These are phyloP conservation scores for Apomyelois bistriatella DNA, from an alignment of 2,888 invertebrate species.

Conservation along the genomic window DNA sequence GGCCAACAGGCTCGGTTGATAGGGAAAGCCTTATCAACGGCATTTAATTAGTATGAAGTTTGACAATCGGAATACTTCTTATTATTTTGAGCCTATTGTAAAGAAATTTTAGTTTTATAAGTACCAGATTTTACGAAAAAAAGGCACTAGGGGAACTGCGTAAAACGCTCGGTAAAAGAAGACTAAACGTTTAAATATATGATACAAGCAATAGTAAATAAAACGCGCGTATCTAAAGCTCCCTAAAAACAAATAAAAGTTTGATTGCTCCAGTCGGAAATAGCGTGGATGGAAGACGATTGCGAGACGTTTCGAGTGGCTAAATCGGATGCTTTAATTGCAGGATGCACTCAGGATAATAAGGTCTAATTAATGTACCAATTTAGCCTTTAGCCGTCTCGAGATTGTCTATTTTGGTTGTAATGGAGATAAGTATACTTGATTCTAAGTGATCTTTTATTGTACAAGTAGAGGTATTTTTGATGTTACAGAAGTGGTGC, in stretches of 20 bases:
- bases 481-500: background rate
- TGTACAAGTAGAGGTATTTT: background rate
- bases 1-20: background rate
- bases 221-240: background rate
- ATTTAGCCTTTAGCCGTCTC: conserved; percentile 4
- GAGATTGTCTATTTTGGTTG: background rate
- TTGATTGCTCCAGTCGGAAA: conserved; percentile 21
- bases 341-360: conserved; percentile 23
- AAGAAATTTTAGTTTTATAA: too few relatives aligned
- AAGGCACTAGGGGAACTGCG: too few relatives aligned
- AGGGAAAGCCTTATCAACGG: conserved; percentile 13
- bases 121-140: too few relatives aligned
- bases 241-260: background rate
- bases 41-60: conserved; percentile 11
- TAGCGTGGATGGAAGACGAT: conserved; percentile 32
- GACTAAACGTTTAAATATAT: too few relatives aligned
- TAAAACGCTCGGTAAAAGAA: too few relatives aligned
- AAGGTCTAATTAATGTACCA: conserved; percentile 22
- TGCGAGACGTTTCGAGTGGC: conserved; percentile 22
- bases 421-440: background rate
- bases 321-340: conserved; percentile 31
- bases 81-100: background rate
- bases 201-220: too few relatives aligned
- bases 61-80: conserved; percentile 7
- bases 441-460: background rate